A percentile compares a stretch with the other conserved stretches of the same genome.
phyloP scores from a whole-genome alignment of 2,113 vertebrate species.

The Brevimyrus niger region DNA sequence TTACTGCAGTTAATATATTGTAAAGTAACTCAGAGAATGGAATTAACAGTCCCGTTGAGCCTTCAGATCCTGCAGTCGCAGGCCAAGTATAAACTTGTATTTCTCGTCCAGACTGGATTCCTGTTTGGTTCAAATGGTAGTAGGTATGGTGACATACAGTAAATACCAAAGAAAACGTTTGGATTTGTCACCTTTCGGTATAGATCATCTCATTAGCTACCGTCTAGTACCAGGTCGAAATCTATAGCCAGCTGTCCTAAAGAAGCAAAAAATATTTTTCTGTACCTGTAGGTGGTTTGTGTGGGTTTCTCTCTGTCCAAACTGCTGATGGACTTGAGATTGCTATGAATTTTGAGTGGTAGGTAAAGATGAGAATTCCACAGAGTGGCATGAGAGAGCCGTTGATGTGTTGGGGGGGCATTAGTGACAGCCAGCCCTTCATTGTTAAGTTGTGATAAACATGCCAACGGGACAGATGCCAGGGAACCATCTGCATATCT shows the following conservation, averaged over 20 bases:
- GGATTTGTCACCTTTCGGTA: not conserved
- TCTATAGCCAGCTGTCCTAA: not conserved
- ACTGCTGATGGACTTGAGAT: not conserved
- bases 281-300: not conserved
- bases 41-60: not conserved
- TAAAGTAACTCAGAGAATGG: not conserved
- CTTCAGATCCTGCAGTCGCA: not conserved
- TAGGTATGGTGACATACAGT: not conserved
- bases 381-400: not conserved
- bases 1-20: not conserved
- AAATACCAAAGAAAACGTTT: not conserved
- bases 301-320: not conserved
- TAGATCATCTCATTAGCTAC: not conserved
- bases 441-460: not conserved
- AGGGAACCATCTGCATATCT: slow-evolving; percentile 1
- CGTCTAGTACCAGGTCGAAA: too few relatives aligned
- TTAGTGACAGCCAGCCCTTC: not conserved
- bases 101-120: not conserved
- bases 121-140: not conserved
- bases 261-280: not conserved
- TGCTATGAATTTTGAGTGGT: not conserved
- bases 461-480: not conserved
- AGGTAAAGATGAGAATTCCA: not conserved
- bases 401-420: not conserved
- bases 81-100: not conserved